phyloP scores from a whole-genome alignment of 2,113 vertebrate genomes.

The Melanotaenia duboulayi region DNA sequence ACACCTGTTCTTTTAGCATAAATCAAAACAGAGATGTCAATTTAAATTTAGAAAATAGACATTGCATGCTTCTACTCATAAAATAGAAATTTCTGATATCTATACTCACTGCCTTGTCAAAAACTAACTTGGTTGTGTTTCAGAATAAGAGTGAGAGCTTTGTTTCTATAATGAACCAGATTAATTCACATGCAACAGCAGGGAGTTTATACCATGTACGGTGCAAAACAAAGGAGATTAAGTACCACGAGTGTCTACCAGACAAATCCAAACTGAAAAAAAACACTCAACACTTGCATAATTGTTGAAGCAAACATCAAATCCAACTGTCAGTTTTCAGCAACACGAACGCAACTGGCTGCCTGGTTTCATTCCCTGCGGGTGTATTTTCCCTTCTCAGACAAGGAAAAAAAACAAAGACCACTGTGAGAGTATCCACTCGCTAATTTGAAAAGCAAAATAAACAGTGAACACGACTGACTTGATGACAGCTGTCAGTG shows the following conservation, averaged over 20 bases:
- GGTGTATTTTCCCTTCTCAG: conserved; percentile 35
- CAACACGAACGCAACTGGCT: conserved; percentile 41
- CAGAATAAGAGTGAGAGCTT: conserved; percentile 6
- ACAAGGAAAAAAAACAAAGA: conserved; percentile 57
- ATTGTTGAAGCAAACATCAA: conserved; percentile 43
- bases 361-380: conserved; percentile 50
- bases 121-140: conserved; percentile 6
- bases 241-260: background rate
- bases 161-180: conserved; percentile 1
- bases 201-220: background rate
- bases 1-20: background rate
- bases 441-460: conserved; percentile 73
- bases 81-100: background rate
- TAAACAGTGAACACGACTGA: conserved; percentile 71
- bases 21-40: background rate
- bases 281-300: conserved; percentile 30
- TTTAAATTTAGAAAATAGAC: no score
- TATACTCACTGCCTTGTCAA: background rate
- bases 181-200: conserved; percentile 17
- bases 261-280: conserved; percentile 34
- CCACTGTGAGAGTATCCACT: conserved; percentile 60
- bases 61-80: background rate
- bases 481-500: conserved; percentile 78
- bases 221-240: conserved; percentile 14
- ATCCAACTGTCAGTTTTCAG: conserved; percentile 52